phyloP scores from a whole-genome alignment of 2,113 vertebrate species.

The Python bivittatus region DNA sequence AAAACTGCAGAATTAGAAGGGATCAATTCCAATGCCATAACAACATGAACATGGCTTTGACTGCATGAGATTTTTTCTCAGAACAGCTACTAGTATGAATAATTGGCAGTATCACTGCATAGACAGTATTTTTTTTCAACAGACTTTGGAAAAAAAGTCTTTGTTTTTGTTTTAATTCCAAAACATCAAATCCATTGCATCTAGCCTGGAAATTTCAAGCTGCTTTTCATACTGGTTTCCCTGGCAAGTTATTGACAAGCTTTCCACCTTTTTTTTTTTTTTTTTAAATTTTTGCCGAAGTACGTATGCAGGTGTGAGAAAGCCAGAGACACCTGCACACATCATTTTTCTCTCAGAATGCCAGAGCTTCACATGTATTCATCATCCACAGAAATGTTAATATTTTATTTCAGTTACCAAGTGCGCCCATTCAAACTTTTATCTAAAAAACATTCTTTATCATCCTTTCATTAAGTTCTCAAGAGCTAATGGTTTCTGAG shows the following conservation, averaged over 20 bases:
- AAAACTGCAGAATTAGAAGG: neutral
- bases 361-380: constrained; percentile 72
- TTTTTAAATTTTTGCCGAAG: neutral
- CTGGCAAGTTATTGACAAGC: neutral
- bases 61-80: neutral
- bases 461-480: constrained; percentile 99
- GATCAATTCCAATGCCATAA: neutral
- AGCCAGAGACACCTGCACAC: constrained; percentile 47
- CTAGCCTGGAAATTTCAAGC: neutral
- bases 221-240: neutral
- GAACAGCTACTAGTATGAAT: neutral
- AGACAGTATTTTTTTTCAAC: neutral
- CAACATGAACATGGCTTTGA: neutral
- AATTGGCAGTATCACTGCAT: neutral
- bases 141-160: neutral
- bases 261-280: neutral
- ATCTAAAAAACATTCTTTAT: constrained; percentile 99
- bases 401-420: constrained; percentile 99
- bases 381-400: constrained; percentile 92
- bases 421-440: constrained; percentile 99
- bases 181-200: fast-evolving
- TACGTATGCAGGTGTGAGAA: neutral
- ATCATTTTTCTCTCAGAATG: constrained; percentile 18
- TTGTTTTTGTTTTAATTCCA: neutral
- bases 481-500: constrained; percentile 99